phyloP scores from a whole-genome alignment of 2,113 vertebrate species.

The Leuciscus idus region DNA sequence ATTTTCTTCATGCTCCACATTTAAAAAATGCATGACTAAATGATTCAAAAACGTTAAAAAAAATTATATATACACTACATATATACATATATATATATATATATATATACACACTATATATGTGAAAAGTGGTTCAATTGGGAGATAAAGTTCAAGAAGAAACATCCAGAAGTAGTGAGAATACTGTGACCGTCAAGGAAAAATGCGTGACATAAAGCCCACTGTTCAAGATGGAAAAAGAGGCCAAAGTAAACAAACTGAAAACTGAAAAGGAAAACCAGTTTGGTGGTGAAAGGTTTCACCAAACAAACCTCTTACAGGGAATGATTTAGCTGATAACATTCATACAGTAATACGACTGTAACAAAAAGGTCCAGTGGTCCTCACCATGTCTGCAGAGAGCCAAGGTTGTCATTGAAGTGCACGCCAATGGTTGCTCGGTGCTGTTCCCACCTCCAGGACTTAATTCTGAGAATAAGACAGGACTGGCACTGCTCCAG shows the following conservation, averaged over 20 bases:
- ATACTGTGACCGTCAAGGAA: not conserved
- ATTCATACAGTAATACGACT: not conserved
- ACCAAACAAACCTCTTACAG: no score
- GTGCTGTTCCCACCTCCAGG: constrained; percentile 90
- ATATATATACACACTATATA: no score
- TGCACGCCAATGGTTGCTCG: constrained; percentile 84
- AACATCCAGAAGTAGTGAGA: not conserved
- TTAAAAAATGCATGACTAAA: not conserved
- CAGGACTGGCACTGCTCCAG: constrained; percentile 78
- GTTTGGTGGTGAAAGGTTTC: not conserved
- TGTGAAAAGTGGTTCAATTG: not conserved
- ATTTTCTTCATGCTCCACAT: not conserved
- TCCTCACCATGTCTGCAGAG: constrained; percentile 79
- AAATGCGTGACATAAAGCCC: not conserved
- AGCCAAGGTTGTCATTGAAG: constrained; percentile 84
- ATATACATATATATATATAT: no score
- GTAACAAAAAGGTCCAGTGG: not conserved
- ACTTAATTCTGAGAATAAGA: constrained; percentile 82
- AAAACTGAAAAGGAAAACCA: not conserved
- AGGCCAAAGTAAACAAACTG: not conserved
- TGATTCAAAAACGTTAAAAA: not conserved
- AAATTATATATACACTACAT: no score
- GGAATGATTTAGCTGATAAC: not conserved
- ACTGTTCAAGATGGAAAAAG: not conserved
- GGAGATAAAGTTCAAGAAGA: not conserved